Conservation (phyloP, 2,797 vertebrate genomes). For the Chromis chromis region DNA sequence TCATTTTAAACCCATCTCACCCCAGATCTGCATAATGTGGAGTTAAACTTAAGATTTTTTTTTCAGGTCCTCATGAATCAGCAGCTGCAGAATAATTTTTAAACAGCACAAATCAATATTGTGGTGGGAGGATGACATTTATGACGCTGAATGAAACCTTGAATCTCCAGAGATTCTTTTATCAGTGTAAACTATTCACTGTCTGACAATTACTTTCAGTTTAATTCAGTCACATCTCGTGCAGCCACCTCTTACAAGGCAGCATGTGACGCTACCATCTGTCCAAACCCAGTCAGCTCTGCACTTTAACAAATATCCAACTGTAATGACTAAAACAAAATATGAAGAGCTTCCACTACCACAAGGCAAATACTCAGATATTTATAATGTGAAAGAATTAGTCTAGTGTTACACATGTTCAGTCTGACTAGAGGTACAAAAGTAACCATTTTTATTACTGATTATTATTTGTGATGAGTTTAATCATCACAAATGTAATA, state of each 20-base stretch:
- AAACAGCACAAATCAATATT: constrained; percentile 30
- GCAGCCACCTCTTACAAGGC: constrained; percentile 62
- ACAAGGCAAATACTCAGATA: not conserved
- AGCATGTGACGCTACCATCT: constrained; percentile 46
- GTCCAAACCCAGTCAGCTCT: constrained; percentile 23
- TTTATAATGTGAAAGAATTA: not conserved
- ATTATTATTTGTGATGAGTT: no score
- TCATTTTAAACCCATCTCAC: not conserved
- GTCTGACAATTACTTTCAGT: constrained; percentile 76
- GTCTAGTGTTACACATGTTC: not conserved
- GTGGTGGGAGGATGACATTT: constrained; percentile 44
- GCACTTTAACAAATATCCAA: constrained; percentile 19
- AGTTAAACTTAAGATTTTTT: constrained; percentile 3
- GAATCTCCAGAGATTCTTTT: constrained; percentile 81
- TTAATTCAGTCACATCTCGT: constrained; percentile 67
- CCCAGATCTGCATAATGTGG: not conserved
- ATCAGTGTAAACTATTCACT: constrained; percentile 61
- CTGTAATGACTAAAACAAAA: not conserved
- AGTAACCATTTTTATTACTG: not conserved
- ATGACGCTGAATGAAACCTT: constrained; percentile 47
- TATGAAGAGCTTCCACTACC: not conserved
- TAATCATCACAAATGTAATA: not conserved
- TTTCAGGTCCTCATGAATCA: constrained; percentile 21
- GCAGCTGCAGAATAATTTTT: constrained; percentile 4
- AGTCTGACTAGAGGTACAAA: not conserved